Conservation (phyloP, 2,888 invertebrate species). For the Sipha maydis region DNA sequence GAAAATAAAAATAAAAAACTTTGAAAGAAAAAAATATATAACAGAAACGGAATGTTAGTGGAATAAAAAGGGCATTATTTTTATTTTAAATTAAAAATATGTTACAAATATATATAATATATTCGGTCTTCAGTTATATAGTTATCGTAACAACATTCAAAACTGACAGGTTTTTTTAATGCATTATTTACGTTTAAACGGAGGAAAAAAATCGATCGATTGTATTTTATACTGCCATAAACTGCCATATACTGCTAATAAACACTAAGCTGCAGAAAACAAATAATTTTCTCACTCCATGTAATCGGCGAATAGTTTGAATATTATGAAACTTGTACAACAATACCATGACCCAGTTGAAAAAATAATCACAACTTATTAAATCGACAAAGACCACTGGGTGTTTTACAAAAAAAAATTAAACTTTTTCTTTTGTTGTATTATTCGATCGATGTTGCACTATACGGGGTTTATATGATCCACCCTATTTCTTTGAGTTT, state of each 20-base stretch:
- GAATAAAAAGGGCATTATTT: conserved; percentile 7
- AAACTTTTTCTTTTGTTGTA: too few relatives aligned
- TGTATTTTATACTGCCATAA: neutral
- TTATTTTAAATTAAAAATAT: conserved; percentile 44
- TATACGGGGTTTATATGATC: too few relatives aligned
- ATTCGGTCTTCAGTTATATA: neutral
- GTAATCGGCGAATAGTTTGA: too few relatives aligned
- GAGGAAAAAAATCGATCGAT: neutral
- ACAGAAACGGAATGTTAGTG: neutral
- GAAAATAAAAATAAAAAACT: conserved; percentile 32
- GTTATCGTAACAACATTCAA: neutral
- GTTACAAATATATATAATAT: neutral
- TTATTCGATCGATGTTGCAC: too few relatives aligned
- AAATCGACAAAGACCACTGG: too few relatives aligned
- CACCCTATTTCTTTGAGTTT: neutral
- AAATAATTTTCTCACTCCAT: too few relatives aligned
- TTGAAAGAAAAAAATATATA: neutral
- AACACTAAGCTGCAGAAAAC: neutral
- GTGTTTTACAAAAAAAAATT: too few relatives aligned
- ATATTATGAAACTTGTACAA: too few relatives aligned
- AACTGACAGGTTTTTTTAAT: neutral
- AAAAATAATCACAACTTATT: too few relatives aligned
- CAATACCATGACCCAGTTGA: too few relatives aligned
- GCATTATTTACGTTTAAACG: neutral
- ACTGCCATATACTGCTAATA: neutral